phyloP scores from a whole-genome alignment of 2,113 vertebrate genomes.

The Propithecus coquereli region DNA sequence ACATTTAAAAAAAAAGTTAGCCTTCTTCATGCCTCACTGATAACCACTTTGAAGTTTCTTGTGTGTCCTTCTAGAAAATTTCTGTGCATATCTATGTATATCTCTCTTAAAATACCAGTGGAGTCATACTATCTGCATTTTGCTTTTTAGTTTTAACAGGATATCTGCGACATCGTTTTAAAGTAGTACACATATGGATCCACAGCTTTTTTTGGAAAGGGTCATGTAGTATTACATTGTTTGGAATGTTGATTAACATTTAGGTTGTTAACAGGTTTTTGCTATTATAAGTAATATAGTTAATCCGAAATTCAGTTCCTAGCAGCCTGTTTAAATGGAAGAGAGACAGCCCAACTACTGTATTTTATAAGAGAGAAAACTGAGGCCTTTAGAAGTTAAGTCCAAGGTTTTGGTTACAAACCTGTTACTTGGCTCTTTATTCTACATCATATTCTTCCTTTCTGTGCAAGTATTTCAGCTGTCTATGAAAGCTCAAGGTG shows the following conservation, averaged over 20 bases:
- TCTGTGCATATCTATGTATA: background rate
- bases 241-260: slow-evolving; percentile 25
- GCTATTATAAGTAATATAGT: background rate
- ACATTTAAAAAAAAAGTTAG: background rate
- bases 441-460: background rate
- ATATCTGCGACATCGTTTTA: slow-evolving; percentile 6
- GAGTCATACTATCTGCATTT: background rate
- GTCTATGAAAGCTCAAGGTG: background rate
- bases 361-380: slow-evolving; percentile 30
- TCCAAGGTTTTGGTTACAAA: background rate
- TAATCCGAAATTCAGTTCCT: slow-evolving; percentile 4
- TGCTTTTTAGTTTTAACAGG: slow-evolving; percentile 17
- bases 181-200: background rate
- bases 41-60: slow-evolving; percentile 28
- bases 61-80: background rate
- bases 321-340: background rate
- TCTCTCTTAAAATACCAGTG: background rate
- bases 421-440: background rate
- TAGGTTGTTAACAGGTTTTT: slow-evolving; percentile 26
- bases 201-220: background rate
- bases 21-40: background rate
- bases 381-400: background rate
- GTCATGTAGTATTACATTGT: background rate
- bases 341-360: background rate
- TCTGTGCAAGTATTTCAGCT: background rate